Evolutionary conservation across 2,113 vertebrate genomes (phyloP).

Genomic region (Hippocampus guttulatus): DNA sequence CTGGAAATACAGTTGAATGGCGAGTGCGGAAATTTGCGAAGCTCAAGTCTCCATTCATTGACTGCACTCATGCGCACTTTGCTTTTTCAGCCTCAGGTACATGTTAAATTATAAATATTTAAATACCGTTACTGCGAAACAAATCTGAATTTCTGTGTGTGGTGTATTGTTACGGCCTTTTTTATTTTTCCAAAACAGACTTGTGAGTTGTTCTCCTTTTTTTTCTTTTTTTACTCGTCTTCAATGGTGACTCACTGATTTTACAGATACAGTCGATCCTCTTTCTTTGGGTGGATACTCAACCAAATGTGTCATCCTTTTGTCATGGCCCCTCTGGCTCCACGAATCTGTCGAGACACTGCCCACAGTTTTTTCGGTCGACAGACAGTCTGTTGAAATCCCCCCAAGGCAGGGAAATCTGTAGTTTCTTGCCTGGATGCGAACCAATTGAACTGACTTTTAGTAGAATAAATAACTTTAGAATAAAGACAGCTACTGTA

Average conservation of each 20-base stretch:
- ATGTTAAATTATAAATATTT: too few species aligned
- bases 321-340: slow-evolving; percentile 15
- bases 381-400: slow-evolving; percentile 18
- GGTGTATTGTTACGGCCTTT: too few species aligned
- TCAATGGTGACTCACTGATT: not conserved
- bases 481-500: too few species aligned
- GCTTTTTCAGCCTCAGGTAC: too few species aligned
- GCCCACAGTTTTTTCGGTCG: slow-evolving; percentile 20
- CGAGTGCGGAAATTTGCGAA: not conserved
- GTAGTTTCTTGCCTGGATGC: not conserved
- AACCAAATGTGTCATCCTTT: slow-evolving; percentile 8
- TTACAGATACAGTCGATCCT: slow-evolving; percentile 9
- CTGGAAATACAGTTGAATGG: not conserved
- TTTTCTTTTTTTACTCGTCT: not conserved
- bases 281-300: not conserved
- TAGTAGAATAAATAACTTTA: too few species aligned
- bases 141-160: too few species aligned
- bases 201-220: too few species aligned
- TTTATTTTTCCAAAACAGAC: too few species aligned
- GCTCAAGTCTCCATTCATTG: not conserved
- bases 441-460: not conserved
- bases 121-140: too few species aligned
- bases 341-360: not conserved
- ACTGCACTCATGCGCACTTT: too few species aligned
- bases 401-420: slow-evolving; percentile 25